Percentiles rank a stretch among this genome's conserved stretches.
Evolutionary conservation across 2,888 invertebrate species (phyloP).

Genomic region (Griposia aprilina): DNA sequence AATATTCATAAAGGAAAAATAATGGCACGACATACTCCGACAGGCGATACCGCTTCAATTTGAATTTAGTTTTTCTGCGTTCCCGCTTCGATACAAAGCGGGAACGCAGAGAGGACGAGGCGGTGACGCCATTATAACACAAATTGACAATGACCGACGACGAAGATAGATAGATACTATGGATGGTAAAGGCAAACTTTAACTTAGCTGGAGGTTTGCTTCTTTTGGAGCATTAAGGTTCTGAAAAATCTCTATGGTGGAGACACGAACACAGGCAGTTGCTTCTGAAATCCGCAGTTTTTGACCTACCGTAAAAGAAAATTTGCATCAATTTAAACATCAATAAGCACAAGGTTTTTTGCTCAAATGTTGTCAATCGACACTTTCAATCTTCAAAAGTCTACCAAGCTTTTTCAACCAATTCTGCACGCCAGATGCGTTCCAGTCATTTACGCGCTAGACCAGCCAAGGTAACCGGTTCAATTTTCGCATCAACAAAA

Average conservation of each 20-base stretch:
- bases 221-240: not conserved
- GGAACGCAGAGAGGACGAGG: constrained; percentile 16
- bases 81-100: no score
- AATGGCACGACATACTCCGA: constrained; percentile 28
- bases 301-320: not conserved
- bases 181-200: constrained; percentile 24
- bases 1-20: constrained; percentile 54
- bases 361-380: not conserved
- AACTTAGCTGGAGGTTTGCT: constrained; percentile 9
- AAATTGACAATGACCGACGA: constrained; percentile 52
- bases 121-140: constrained; percentile 37
- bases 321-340: not conserved
- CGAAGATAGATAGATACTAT: constrained; percentile 46
- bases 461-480: not conserved
- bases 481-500: constrained; percentile 38
- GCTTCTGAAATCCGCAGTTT: not conserved
- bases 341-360: not conserved
- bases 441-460: constrained; percentile 13
- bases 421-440: constrained; percentile 1
- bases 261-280: not conserved
- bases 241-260: not conserved
- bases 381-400: not conserved
- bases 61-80: constrained; percentile 54
- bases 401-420: not conserved
- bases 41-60: constrained; percentile 33